A percentile compares a stretch with the other conserved stretches of the same genome.
Evolutionary conservation across 2,888 invertebrate genomes (phyloP).

Genomic region (Adineta ricciae): DNA sequence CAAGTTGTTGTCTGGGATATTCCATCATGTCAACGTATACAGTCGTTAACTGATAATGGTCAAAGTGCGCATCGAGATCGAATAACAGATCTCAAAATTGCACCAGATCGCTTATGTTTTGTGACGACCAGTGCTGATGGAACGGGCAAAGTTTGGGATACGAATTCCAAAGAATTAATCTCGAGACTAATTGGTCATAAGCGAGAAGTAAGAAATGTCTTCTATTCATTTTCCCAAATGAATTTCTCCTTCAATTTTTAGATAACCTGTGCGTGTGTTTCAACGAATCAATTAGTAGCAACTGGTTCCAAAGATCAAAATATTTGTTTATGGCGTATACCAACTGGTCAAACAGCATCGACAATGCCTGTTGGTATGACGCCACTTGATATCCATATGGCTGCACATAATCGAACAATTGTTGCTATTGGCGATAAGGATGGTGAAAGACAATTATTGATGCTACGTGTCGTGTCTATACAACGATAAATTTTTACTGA

Average conservation of each 20-base stretch:
- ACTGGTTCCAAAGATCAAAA: slow-evolving; percentile 32
- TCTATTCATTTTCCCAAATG: not conserved
- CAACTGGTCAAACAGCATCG: slow-evolving; percentile 28
- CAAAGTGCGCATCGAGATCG: slow-evolving; percentile 22
- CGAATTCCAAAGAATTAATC: slow-evolving; percentile 24
- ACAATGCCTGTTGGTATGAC: slow-evolving; percentile 28
- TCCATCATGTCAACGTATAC: slow-evolving; percentile 27
- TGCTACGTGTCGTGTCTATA: slow-evolving; percentile 30
- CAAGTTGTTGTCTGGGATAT: slow-evolving; percentile 32
- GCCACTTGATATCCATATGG: slow-evolving; percentile 31
- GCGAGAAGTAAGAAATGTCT: slow-evolving; percentile 19
- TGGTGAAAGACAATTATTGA: slow-evolving; percentile 33
- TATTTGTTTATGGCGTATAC: slow-evolving; percentile 31
- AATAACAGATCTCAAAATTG: slow-evolving; percentile 23
- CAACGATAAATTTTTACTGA: slow-evolving; percentile 19
- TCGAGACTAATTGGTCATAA: slow-evolving; percentile 28
- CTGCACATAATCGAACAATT: slow-evolving; percentile 31
- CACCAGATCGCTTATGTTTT: slow-evolving; percentile 21
- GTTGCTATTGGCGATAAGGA: slow-evolving; percentile 34
- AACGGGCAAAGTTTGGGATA: slow-evolving; percentile 32
- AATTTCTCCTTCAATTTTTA: not conserved
- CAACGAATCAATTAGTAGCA: slow-evolving; percentile 28
- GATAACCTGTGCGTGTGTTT: slow-evolving; percentile 31
- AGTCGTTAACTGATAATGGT: slow-evolving; percentile 21
- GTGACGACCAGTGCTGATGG: slow-evolving; percentile 31